Percentiles rank a stretch among this genome's conserved stretches.
Evolutionary conservation across 2,797 vertebrate species (phyloP).

Genomic region (Salarias fasciatus): DNA sequence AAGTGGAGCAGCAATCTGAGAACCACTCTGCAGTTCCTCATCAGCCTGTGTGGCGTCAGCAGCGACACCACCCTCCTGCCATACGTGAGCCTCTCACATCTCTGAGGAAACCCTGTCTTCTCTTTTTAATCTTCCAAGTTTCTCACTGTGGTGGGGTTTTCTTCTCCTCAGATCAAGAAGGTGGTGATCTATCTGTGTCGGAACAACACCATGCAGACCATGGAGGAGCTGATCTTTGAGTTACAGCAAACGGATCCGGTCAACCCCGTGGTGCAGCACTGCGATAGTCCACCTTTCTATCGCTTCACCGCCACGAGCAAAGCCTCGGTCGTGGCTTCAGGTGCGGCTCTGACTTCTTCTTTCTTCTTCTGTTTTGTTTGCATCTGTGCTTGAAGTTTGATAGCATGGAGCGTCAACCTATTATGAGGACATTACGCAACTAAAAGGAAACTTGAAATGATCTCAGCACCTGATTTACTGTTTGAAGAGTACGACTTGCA

Average conservation of each 20-base stretch:
- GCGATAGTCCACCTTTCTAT: constrained; percentile 97
- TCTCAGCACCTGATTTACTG: too few relatives aligned
- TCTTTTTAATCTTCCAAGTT: neutral
- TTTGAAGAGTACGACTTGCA: too few relatives aligned
- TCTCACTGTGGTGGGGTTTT: constrained; percentile 5
- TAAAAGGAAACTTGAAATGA: too few relatives aligned
- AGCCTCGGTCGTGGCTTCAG: constrained; percentile 88
- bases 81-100: constrained; percentile 82
- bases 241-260: constrained; percentile 96
- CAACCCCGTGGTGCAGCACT: constrained; percentile 96
- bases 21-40: constrained; percentile 94
- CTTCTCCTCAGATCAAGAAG: constrained; percentile 91
- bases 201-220: constrained; percentile 96
- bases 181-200: constrained; percentile 96
- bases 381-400: too few relatives aligned
- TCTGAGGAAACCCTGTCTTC: neutral
- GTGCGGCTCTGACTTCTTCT: constrained; percentile 65
- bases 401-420: too few relatives aligned
- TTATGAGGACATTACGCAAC: too few relatives aligned
- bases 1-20: constrained; percentile 97
- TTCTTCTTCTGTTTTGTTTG: too few relatives aligned
- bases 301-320: constrained; percentile 94
- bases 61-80: constrained; percentile 94
- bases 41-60: constrained; percentile 96
- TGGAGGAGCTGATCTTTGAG: constrained; percentile 97